A percentile compares a stretch with the other conserved stretches of the same genome.
Evolutionary conservation across 2,888 invertebrate genomes (phyloP).

Genomic region (Drosophila ezoana): DNA sequence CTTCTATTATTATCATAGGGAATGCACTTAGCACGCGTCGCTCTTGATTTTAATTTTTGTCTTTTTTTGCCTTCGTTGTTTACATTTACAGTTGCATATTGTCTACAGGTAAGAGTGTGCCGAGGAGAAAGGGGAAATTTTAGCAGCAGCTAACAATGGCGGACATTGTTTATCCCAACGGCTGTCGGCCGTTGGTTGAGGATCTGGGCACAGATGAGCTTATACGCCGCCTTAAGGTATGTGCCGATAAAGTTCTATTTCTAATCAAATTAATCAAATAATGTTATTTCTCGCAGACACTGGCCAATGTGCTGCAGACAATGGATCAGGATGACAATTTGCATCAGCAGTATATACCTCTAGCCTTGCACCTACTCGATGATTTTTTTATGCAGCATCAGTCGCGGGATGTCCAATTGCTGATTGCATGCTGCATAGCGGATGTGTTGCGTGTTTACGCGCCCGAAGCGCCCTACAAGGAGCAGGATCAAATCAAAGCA

Average conservation of each 20-base stretch:
- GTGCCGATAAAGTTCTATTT: background rate
- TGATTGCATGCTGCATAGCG: conserved; percentile 98
- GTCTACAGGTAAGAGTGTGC: conserved; percentile 1
- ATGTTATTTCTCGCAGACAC: conserved; percentile 86
- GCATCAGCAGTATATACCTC: conserved; percentile 95
- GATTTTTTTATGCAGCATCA: conserved; percentile 96
- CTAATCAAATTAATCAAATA: background rate
- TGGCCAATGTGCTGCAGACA: conserved; percentile 97
- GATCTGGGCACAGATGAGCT: conserved; percentile 98
- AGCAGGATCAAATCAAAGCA: conserved; percentile 95
- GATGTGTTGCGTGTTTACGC: conserved; percentile 98
- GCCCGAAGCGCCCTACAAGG: conserved; percentile 98
- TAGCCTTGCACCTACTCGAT: conserved; percentile 96
- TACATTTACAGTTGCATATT: conserved; percentile 38
- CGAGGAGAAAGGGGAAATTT: conserved; percentile 10
- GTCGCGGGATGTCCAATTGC: conserved; percentile 96
- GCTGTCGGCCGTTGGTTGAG: conserved; percentile 97
- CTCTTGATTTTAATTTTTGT: conserved; percentile 1
- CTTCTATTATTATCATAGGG: conserved; percentile 9
- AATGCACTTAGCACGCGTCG: background rate
- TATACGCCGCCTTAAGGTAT: conserved; percentile 95
- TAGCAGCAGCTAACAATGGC: conserved; percentile 86
- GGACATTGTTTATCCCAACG: conserved; percentile 96
- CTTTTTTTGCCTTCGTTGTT: conserved; percentile 21
- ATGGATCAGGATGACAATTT: conserved; percentile 98